phyloP scores from a whole-genome alignment of 2,888 invertebrate genomes.

The Heterodera filipjevi region DNA sequence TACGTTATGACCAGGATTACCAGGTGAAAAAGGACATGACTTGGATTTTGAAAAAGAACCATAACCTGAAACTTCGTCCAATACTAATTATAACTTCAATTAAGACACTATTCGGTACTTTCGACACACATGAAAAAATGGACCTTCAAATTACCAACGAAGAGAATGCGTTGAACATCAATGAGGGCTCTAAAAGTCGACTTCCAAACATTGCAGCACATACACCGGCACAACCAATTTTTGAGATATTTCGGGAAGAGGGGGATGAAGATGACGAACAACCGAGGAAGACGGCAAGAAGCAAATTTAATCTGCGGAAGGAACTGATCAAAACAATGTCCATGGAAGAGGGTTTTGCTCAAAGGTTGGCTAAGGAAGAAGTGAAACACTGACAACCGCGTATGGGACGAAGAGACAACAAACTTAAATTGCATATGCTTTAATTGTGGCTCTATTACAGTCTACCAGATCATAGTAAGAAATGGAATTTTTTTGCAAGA shows the following conservation, averaged over 20 bases:
- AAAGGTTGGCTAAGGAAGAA: conserved; percentile 6
- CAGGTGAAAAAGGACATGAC: not conserved
- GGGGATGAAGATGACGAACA: conserved; percentile 1
- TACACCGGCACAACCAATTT: conserved; percentile 24
- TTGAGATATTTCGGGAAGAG: conserved; percentile 24
- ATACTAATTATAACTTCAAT: not conserved
- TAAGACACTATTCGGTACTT: conserved; percentile 43
- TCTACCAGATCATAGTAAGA: no score
- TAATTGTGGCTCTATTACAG: no score
- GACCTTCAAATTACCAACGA: conserved; percentile 39
- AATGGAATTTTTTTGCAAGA: no score
- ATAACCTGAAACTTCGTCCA: not conserved
- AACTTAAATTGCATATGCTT: no score
- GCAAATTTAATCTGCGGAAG: conserved; percentile 31
- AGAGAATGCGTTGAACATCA: conserved; percentile 33
- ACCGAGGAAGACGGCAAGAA: not conserved
- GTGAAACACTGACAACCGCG: no score
- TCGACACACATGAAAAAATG: conserved; percentile 35
- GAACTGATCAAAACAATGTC: conserved; percentile 32
- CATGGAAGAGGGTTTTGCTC: conserved; percentile 34
- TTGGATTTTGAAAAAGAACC: no score
- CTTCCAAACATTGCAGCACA: conserved; percentile 2
- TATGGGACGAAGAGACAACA: no score
- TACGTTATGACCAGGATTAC: conserved; percentile 8
- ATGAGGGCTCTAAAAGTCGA: not conserved